phyloP scores from a whole-genome alignment of 1,140 invertebrate genomes.

The Trinorchestia longiramus region DNA sequence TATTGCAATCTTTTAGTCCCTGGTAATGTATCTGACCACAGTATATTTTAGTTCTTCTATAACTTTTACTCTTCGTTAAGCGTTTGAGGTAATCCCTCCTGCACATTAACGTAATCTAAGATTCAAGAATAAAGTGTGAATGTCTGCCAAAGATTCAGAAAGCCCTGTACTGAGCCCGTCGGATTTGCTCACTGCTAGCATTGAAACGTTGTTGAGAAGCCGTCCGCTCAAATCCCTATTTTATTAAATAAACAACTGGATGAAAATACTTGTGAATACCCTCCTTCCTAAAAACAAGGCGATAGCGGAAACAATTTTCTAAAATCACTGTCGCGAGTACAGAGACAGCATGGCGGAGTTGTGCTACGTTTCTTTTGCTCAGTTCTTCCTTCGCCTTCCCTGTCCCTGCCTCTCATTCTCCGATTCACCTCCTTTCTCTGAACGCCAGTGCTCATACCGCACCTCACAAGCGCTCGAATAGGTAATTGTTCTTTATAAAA shows the following conservation, averaged over 20 bases:
- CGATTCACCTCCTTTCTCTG: too few species aligned
- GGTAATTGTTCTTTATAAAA: too few species aligned
- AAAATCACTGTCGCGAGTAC: background rate
- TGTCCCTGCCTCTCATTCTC: background rate
- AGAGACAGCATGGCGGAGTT: background rate
- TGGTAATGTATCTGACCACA: too few species aligned
- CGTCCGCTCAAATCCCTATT: background rate
- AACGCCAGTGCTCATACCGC: too few species aligned
- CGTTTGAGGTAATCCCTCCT: too few species aligned
- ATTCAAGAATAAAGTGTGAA: background rate
- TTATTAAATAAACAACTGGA: background rate
- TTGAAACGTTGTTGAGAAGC: background rate
- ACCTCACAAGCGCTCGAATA: too few species aligned
- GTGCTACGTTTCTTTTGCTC: background rate
- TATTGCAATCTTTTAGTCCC: too few species aligned
- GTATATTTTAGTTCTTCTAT: too few species aligned
- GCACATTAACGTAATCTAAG: background rate
- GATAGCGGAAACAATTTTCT: background rate
- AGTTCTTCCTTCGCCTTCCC: background rate
- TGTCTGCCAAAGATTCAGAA: background rate
- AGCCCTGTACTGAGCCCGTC: too few species aligned
- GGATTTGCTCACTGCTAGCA: background rate
- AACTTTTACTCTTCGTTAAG: too few species aligned
- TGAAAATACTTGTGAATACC: background rate
- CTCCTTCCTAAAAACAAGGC: background rate